These are phyloP conservation scores for Saturnia pavonia DNA, from an alignment of 2,888 invertebrate species.

Conservation along the genomic window DNA sequence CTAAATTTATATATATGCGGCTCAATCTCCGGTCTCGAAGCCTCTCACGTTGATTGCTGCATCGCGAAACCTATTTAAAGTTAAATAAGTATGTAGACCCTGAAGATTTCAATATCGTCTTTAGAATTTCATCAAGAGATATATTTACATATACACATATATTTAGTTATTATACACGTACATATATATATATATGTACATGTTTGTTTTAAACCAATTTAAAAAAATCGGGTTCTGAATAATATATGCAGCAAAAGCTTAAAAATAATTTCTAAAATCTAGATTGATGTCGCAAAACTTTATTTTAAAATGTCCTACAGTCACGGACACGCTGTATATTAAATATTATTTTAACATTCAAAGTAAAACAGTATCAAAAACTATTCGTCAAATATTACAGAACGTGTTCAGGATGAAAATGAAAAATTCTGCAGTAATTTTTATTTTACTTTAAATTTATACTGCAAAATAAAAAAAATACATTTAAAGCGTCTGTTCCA, in stretches of 20 bases:
- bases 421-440: neutral
- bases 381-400: neutral
- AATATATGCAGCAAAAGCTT: no score
- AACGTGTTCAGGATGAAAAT: neutral
- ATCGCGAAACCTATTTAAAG: constrained; percentile 57
- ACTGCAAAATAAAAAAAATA: neutral
- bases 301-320: neutral
- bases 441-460: no score
- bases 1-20: no score
- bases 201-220: no score
- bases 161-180: neutral
- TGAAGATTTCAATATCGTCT: constrained; percentile 16
- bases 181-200: no score
- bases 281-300: no score
- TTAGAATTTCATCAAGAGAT: neutral
- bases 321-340: neutral
- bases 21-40: constrained; percentile 54
- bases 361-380: neutral
- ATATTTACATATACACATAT: neutral
- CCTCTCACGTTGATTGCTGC: constrained; percentile 46
- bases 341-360: no score
- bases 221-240: no score
- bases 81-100: constrained; percentile 49
- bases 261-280: no score
- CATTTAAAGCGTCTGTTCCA: constrained; percentile 2